These are phyloP conservation scores for Nasonia vitripennis DNA, from an alignment of 1,140 invertebrate species.

Conservation along the genomic window DNA sequence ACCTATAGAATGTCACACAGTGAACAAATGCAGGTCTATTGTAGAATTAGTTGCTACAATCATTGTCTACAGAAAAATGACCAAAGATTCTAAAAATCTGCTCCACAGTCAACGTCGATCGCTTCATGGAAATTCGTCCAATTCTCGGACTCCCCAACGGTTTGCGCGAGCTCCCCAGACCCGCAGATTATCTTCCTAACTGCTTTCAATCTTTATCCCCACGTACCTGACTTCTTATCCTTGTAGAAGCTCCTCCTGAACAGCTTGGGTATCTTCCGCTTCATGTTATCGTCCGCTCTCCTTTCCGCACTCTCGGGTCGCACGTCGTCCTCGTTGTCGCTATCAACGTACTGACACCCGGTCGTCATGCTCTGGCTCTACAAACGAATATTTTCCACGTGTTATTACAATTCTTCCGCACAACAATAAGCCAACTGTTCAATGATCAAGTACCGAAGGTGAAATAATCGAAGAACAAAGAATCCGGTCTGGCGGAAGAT, in stretches of 20 bases:
- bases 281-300: neutral
- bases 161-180: neutral
- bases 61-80: too few relatives aligned
- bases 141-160: neutral
- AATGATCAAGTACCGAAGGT: too few relatives aligned
- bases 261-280: constrained; percentile 23
- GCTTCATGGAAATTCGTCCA: too few relatives aligned
- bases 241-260: neutral
- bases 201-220: neutral
- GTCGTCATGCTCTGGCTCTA: neutral
- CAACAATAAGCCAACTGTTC: neutral
- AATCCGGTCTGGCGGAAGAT: too few relatives aligned
- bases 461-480: too few relatives aligned
- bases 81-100: too few relatives aligned
- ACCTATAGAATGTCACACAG: too few relatives aligned
- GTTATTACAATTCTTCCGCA: too few relatives aligned
- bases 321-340: neutral
- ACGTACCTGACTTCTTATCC: neutral
- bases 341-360: neutral
- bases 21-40: too few relatives aligned
- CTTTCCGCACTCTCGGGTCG: neutral
- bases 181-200: neutral
- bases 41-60: too few relatives aligned
- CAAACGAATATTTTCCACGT: too few relatives aligned
- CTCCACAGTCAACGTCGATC: too few relatives aligned